phyloP scores from a whole-genome alignment of 64 coral and sea anemone genomes.

The Montipora foliosa region DNA sequence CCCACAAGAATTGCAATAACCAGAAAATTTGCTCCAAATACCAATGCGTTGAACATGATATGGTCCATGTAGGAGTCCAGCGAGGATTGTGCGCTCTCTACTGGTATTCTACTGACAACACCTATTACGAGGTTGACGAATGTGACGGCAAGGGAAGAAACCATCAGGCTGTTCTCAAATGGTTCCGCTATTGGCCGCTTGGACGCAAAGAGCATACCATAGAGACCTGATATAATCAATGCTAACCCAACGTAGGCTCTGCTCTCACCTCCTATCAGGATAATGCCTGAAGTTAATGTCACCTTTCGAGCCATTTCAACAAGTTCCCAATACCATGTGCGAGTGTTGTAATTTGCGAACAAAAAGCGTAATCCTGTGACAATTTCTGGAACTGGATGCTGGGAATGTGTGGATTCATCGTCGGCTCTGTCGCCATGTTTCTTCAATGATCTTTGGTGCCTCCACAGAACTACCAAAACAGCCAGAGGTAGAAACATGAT shows the following conservation, averaged over 20 bases:
- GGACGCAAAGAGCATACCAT: not conserved
- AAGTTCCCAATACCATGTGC: slow-evolving; percentile 2
- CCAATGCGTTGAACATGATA: too few relatives aligned
- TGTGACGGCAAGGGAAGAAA: not conserved
- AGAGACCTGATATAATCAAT: not conserved
- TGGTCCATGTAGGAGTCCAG: too few relatives aligned
- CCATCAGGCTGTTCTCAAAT: not conserved
- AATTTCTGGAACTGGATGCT: not conserved
- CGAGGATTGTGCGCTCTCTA: too few relatives aligned
- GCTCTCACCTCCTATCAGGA: not conserved
- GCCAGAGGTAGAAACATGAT: not conserved
- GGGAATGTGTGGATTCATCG: not conserved
- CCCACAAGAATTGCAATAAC: too few relatives aligned
- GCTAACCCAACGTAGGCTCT: not conserved
- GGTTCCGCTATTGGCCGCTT: not conserved
- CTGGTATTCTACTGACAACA: too few relatives aligned
- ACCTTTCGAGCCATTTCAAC: slow-evolving; percentile 3
- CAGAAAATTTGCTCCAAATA: too few relatives aligned
- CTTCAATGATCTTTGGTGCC: not conserved
- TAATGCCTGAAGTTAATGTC: not conserved
- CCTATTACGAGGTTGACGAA: not conserved
- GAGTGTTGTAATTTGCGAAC: not conserved
- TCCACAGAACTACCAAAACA: not conserved
- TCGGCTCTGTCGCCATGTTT: not conserved
- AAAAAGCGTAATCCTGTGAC: not conserved